phyloP scores from a whole-genome alignment of 2,113 vertebrate species.

The Peromyscus leucopus region DNA sequence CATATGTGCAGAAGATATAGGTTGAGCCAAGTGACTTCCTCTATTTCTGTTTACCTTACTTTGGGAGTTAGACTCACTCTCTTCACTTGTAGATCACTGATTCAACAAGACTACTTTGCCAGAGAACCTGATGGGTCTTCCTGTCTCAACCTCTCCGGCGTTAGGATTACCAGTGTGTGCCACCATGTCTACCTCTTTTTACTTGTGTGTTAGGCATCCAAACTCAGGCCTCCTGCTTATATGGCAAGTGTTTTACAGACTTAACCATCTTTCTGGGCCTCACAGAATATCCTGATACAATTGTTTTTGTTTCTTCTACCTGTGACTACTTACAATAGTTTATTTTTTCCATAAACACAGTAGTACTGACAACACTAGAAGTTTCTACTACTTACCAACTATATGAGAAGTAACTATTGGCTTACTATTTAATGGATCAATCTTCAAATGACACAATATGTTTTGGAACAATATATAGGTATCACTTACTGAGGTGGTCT shows the following conservation, averaged over 20 bases:
- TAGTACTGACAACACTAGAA: background rate
- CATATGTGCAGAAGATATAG: background rate
- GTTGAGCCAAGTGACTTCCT: background rate
- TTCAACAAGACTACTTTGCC: background rate
- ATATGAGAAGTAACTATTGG: background rate
- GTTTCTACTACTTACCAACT: background rate
- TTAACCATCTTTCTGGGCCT: background rate
- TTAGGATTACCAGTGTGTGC: background rate
- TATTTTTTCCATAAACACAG: background rate
- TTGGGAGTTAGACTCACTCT: background rate
- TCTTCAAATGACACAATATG: background rate
- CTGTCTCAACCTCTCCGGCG: no score
- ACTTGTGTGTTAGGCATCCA: background rate
- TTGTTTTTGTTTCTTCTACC: background rate
- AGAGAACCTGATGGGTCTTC: no score
- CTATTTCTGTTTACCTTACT: background rate
- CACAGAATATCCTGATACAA: background rate
- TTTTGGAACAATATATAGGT: background rate
- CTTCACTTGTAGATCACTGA: background rate
- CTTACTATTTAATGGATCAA: background rate
- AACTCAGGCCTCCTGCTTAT: background rate
- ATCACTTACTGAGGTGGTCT: background rate
- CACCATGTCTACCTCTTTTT: background rate
- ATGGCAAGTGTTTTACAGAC: background rate
- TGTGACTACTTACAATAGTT: no score